These are phyloP conservation scores for Scylla paramamosain DNA, from an alignment of 1,140 invertebrate genomes.

Conservation along the genomic window DNA sequence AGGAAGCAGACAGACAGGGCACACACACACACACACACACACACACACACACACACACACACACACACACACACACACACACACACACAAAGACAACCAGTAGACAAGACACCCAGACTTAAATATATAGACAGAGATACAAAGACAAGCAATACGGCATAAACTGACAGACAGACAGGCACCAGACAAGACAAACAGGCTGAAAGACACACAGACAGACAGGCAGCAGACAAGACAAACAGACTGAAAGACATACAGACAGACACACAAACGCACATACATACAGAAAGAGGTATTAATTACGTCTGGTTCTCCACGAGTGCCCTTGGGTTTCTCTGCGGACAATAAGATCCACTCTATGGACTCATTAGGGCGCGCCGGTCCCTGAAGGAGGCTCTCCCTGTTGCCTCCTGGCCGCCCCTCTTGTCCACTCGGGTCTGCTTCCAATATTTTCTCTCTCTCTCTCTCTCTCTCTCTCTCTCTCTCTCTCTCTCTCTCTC, in stretches of 20 bases:
- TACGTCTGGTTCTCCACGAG: no score
- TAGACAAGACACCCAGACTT: no score
- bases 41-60: no score
- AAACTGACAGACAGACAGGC: no score
- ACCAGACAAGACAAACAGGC: neutral
- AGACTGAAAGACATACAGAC: neutral
- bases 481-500: constrained; percentile 28
- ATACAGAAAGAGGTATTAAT: neutral
- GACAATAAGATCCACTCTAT: no score
- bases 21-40: neutral
- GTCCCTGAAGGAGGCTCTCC: no score
- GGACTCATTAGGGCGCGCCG: no score
- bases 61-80: neutral
- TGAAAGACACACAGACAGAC: neutral
- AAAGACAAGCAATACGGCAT: no score
- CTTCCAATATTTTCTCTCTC: neutral
- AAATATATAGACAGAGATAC: neutral
- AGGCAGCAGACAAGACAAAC: neutral
- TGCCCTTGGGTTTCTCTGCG: no score
- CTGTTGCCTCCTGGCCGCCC: no score
- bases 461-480: constrained; percentile 39
- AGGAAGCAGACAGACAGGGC: no score
- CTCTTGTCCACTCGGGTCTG: no score
- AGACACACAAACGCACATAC: neutral
- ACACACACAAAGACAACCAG: neutral